These are phyloP conservation scores for Paraescarpia echinospica DNA, from an alignment of 1,140 invertebrate species.

Conservation along the genomic window DNA sequence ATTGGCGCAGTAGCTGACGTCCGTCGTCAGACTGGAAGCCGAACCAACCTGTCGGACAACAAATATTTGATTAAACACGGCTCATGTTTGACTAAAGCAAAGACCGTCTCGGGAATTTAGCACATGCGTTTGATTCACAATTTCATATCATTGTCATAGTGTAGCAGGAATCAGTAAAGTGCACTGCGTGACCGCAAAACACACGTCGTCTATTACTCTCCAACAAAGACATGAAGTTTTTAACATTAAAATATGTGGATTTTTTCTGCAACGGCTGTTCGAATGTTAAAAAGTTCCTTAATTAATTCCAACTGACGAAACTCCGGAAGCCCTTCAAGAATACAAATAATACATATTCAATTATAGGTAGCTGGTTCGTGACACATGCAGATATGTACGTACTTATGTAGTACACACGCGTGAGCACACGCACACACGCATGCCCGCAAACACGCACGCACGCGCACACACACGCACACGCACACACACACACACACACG, in stretches of 20 bases:
- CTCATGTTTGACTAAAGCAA: background rate
- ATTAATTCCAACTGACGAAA: background rate
- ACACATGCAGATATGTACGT: too few species aligned
- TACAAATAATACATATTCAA: too few species aligned
- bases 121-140: background rate
- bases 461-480: too few species aligned
- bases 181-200: background rate
- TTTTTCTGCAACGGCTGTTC: background rate
- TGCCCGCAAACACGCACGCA: too few species aligned
- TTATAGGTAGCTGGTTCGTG: too few species aligned
- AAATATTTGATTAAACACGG: background rate
- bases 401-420: too few species aligned
- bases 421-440: too few species aligned
- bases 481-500: background rate
- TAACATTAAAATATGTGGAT: background rate
- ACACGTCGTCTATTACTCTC: background rate
- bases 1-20: background rate
- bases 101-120: background rate
- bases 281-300: background rate
- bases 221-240: background rate
- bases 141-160: background rate
- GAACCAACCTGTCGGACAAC: background rate
- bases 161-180: background rate
- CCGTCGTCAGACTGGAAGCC: background rate
- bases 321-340: background rate